Conservation (phyloP, 2,797 vertebrate genomes). For the Anguilla obscura region DNA sequence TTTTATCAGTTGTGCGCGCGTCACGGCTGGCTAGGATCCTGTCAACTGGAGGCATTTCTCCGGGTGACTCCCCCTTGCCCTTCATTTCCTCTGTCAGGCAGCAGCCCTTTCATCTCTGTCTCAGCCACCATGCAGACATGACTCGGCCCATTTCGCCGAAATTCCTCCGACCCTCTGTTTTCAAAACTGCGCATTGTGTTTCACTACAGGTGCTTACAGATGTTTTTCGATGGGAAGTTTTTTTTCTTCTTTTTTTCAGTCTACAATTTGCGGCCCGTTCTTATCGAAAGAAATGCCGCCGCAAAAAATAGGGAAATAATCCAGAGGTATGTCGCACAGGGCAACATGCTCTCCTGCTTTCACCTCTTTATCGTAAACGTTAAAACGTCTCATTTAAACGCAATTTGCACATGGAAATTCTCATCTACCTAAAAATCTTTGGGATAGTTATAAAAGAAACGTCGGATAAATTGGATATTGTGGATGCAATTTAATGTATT, state of each 20-base stretch:
- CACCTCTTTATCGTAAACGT: not conserved
- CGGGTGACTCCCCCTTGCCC: conserved; percentile 67
- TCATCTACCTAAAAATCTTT: not conserved
- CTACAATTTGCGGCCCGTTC: conserved; percentile 44
- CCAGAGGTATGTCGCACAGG: not conserved
- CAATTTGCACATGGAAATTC: not conserved
- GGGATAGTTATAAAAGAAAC: not conserved
- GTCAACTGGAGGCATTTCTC: conserved; percentile 65
- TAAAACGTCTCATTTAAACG: not conserved
- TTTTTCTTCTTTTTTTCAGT: conserved; percentile 21
- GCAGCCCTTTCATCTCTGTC: conserved; percentile 68
- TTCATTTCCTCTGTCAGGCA: conserved; percentile 67
- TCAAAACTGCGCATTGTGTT: conserved; percentile 71
- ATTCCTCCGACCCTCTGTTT: conserved; percentile 69
- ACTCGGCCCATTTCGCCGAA: conserved; percentile 73
- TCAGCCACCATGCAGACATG: conserved; percentile 64
- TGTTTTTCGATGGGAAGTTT: conserved; percentile 30
- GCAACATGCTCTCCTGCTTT: conserved; percentile 31
- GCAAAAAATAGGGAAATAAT: no score
- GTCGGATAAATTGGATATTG: not conserved
- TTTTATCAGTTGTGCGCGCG: conserved; percentile 56
- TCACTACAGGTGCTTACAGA: conserved; percentile 73
- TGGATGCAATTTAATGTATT: not conserved
- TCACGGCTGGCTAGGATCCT: conserved; percentile 72
- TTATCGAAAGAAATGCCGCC: conserved; percentile 70